Evolutionary conservation across 1,140 invertebrate species (phyloP), one percentile per base, ranked within the genome.

Genomic region (Andrena cerasifolii): DNA sequence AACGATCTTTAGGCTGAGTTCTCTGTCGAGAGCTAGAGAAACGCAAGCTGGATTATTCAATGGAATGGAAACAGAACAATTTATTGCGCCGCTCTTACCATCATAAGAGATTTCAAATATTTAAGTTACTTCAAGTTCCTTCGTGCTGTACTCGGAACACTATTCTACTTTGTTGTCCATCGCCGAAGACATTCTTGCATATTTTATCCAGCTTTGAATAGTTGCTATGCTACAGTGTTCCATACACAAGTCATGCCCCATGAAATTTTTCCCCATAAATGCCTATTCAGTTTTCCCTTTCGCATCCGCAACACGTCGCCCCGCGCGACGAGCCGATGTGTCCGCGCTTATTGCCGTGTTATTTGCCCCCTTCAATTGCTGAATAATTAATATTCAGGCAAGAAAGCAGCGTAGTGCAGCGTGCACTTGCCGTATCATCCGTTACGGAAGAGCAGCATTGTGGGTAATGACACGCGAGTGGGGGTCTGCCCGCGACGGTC

Each of bases 381-480:
- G 76, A 73, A 78, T 72, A 78, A 78, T 78, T 73, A 18, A 78
- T 78, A 36, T 31, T 43, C 59, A 56, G n/a, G 6, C 18, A 36
- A 71, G 51, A 62, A 78, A 61, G 59, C 28, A 78, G 47, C 2
- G 43, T 72, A 71, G n/a, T 54, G 58, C 58, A 72, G 18, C 51
- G 40, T 68, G 63, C 75, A 78, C 79, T 77, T 72, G 70, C 70
- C 40, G 54, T 74, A 66, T 70, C 61, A 89, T 89, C 91, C 45
- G 67, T 78, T 78, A 66, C 53, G 49, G 76, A 78, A 80, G 66
- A 80, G 24, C 51, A 78, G 75, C 90, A 90, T 92, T 87, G 87
- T 90, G 90, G 92, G 92, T 93, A 91, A 91, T 90, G 90, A 89
- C 91, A 74, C 89, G 89, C 89, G 40, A n/a, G 91, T 91, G 92